Evolutionary conservation across 2,797 vertebrate species (phyloP).

Genomic region (Centroberyx gerrardi): DNA sequence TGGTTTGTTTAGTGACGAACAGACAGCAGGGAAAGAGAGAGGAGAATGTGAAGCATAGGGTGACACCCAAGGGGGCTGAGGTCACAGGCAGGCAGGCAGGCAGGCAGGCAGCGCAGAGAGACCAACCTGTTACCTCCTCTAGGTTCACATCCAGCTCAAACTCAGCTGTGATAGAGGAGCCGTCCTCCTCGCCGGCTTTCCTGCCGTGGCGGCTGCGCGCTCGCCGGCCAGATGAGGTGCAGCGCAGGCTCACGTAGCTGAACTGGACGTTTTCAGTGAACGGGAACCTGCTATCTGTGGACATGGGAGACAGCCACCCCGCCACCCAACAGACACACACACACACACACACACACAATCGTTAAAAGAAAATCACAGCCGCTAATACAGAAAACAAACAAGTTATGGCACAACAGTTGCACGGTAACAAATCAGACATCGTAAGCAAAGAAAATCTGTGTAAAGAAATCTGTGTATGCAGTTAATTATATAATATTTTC

Average conservation of each 20-base stretch:
- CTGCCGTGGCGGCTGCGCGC: slow-evolving; percentile 87
- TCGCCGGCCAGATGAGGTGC: slow-evolving; percentile 87
- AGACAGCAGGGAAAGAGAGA: slow-evolving; percentile 56
- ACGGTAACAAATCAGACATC: no score
- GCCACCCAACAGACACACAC: slow-evolving; percentile 43
- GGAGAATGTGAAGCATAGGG: slow-evolving; percentile 63
- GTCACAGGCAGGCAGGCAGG: slow-evolving; percentile 68
- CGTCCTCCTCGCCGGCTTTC: slow-evolving; percentile 86
- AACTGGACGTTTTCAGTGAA: slow-evolving; percentile 93
- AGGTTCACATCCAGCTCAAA: slow-evolving; percentile 95
- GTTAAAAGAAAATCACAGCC: slow-evolving; percentile 41
- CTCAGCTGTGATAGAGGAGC: slow-evolving; percentile 92
- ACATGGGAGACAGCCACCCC: slow-evolving; percentile 50
- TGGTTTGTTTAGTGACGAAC: slow-evolving; percentile 72
- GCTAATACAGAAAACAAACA: slow-evolving; percentile 1
- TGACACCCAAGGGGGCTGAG: slow-evolving; percentile 11
- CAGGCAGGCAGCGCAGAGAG: slow-evolving; percentile 83
- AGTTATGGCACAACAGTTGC: background rate
- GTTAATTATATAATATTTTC: background rate
- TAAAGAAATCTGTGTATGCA: background rate
- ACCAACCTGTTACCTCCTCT: slow-evolving; percentile 99
- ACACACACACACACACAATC: slow-evolving; percentile 38
- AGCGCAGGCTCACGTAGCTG: slow-evolving; percentile 94
- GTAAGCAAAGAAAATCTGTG: no score
- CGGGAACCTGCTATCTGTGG: slow-evolving; percentile 91